A percentile compares a stretch with the other conserved stretches of the same genome.
Evolutionary conservation across 2,113 vertebrate species (phyloP).

Genomic region (Barbus barbus): DNA sequence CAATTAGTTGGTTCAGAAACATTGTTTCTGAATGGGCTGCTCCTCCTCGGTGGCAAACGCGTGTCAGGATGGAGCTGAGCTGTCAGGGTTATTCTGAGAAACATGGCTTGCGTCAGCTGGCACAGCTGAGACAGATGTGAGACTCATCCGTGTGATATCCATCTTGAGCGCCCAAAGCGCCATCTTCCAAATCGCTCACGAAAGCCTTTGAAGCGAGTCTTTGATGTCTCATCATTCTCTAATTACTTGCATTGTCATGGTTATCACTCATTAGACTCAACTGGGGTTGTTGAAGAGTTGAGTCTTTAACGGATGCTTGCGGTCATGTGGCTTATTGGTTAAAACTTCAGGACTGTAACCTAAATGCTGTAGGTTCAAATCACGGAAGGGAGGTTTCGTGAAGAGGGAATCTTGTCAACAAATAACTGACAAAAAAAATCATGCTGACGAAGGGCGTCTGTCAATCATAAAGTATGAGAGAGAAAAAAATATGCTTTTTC

Average conservation of each 20-base stretch:
- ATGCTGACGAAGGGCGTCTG: background rate
- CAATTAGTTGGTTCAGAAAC: slow-evolving; percentile 8
- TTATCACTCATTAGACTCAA: slow-evolving; percentile 38
- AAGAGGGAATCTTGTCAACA: background rate
- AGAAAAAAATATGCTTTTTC: background rate
- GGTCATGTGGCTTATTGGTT: background rate
- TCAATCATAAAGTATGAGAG: background rate
- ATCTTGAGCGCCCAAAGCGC: slow-evolving; percentile 36
- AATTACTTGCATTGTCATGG: slow-evolving; percentile 43
- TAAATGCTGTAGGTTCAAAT: background rate
- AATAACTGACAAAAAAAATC: too few relatives aligned
- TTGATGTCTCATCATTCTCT: slow-evolving; percentile 42
- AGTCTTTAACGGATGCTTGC: background rate
- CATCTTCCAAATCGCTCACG: slow-evolving; percentile 37
- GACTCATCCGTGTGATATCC: slow-evolving; percentile 36
- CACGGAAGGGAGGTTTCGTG: background rate
- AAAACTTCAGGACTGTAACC: too few relatives aligned
- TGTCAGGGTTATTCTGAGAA: slow-evolving; percentile 53
- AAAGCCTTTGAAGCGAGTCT: slow-evolving; percentile 42
- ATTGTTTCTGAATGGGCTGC: slow-evolving; percentile 12
- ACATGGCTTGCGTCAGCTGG: slow-evolving; percentile 38
- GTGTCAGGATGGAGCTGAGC: too few relatives aligned
- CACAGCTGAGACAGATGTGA: slow-evolving; percentile 39
- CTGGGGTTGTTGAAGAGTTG: background rate
- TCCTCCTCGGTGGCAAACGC: slow-evolving; percentile 38